Percentiles rank a stretch among this genome's conserved stretches.
phyloP scores from a whole-genome alignment of 2,113 vertebrate species.

The Spea multiplicata region DNA sequence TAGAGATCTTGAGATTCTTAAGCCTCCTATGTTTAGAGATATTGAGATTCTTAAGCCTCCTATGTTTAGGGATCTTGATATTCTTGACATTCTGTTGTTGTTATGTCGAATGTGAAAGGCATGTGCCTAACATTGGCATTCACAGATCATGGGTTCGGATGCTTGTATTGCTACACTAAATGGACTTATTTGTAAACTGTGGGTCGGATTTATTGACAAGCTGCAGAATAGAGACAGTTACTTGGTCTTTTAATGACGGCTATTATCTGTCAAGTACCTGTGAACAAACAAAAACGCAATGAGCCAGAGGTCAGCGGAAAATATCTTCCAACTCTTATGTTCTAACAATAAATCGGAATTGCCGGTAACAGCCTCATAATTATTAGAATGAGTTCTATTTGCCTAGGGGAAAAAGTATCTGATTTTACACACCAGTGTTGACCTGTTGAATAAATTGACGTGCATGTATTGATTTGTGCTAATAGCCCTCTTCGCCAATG shows the following conservation, averaged over 20 bases:
- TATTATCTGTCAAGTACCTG: not conserved
- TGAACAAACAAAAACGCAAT: not conserved
- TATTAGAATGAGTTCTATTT: conserved; percentile 22
- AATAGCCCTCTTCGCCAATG: conserved; percentile 11
- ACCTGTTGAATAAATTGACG: conserved; percentile 22
- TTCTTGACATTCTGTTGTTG: no score
- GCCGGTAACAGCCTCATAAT: conserved; percentile 7
- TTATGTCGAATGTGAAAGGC: no score
- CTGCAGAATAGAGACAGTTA: not conserved
- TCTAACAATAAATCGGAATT: conserved; percentile 8
- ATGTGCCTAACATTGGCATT: no score
- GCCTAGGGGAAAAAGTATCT: conserved; percentile 22
- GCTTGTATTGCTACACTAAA: not conserved
- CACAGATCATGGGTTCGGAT: no score
- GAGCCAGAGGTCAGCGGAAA: conserved; percentile 10
- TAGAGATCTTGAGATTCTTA: no score
- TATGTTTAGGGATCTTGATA: no score
- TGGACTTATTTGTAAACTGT: not conserved
- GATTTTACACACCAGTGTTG: conserved; percentile 20
- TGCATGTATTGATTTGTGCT: conserved; percentile 10
- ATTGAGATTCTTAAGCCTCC: no score
- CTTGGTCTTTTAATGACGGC: not conserved
- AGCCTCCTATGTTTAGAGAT: no score
- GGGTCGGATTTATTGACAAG: not conserved
- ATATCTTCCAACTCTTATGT: not conserved